Percentiles rank a stretch among this genome's conserved stretches.
Evolutionary conservation across 2,113 vertebrate species (phyloP).

Genomic region (Lagenorhynchus albirostris): DNA sequence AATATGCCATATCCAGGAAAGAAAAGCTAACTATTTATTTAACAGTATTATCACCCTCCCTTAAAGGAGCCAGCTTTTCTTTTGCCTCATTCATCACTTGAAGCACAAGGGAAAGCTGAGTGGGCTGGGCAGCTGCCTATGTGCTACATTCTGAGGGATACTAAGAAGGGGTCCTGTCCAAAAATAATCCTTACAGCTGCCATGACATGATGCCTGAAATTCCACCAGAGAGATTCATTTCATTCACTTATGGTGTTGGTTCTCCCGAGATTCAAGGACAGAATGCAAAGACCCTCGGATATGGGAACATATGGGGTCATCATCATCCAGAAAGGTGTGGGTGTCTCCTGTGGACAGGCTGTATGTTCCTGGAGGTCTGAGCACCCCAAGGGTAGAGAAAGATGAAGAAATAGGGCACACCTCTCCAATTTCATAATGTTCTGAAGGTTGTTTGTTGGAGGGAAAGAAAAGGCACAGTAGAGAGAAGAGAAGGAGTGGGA

Average conservation of each 20-base stretch:
- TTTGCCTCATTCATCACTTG: neutral
- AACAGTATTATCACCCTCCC: conserved; percentile 28
- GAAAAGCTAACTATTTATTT: conserved; percentile 31
- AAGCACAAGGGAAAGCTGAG: neutral
- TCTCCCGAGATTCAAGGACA: neutral
- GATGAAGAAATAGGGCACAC: neutral
- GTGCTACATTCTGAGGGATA: neutral
- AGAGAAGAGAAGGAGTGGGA: neutral
- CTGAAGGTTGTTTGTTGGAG: neutral
- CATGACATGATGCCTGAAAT: neutral
- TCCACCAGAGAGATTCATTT: neutral
- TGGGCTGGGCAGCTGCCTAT: neutral
- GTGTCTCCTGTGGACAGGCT: neutral
- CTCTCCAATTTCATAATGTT: neutral
- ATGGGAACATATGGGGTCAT: neutral
- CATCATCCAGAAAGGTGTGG: neutral
- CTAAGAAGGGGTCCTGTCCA: neutral
- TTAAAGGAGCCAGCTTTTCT: neutral
- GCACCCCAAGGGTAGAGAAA: neutral
- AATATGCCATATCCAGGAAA: neutral
- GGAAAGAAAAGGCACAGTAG: neutral
- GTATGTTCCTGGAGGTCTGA: too few relatives aligned
- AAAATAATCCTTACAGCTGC: conserved; percentile 52
- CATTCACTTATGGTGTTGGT: neutral
- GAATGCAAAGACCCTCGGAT: conserved; percentile 2